phyloP scores from a whole-genome alignment of 2,888 invertebrate genomes.

The Parthenolecanium corni region DNA sequence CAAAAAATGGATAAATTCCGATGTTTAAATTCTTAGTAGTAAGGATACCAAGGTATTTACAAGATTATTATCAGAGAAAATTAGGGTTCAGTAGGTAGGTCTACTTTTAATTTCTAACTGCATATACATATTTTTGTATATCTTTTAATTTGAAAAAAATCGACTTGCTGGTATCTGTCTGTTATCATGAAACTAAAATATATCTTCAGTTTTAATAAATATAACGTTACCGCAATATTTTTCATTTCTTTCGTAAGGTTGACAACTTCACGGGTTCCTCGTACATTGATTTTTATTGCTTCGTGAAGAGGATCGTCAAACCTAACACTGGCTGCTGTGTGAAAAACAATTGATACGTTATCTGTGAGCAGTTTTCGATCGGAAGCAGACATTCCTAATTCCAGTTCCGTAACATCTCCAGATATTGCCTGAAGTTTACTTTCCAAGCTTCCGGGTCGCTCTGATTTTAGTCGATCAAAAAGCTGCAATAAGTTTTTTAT shows the following conservation, averaged over 20 bases:
- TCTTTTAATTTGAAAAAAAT: too few relatives aligned
- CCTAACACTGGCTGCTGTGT: conserved; percentile 35
- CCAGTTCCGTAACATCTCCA: conserved; percentile 29
- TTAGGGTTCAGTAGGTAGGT: too few relatives aligned
- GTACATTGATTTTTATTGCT: conserved; percentile 50
- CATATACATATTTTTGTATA: too few relatives aligned
- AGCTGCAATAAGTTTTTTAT: conserved; percentile 37
- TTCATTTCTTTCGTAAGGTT: conserved; percentile 44
- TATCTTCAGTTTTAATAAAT: too few relatives aligned
- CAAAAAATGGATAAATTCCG: too few relatives aligned
- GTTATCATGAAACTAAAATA: too few relatives aligned
- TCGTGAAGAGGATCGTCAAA: conserved; percentile 34
- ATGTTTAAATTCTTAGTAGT: too few relatives aligned
- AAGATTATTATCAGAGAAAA: too few relatives aligned
- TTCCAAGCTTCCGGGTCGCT: conserved; percentile 15
- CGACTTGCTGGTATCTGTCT: too few relatives aligned
- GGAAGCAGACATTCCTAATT: conserved; percentile 28
- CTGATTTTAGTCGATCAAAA: conserved; percentile 21
- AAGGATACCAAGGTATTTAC: too few relatives aligned
- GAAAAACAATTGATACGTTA: conserved; percentile 34
- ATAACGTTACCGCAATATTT: conserved; percentile 42
- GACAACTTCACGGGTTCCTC: conserved; percentile 46
- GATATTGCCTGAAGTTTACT: conserved; percentile 14
- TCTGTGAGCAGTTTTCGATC: conserved; percentile 36
- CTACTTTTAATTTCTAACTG: too few relatives aligned